phyloP scores from a whole-genome alignment of 1,140 invertebrate genomes.

The Drosophila equinoxialis region DNA sequence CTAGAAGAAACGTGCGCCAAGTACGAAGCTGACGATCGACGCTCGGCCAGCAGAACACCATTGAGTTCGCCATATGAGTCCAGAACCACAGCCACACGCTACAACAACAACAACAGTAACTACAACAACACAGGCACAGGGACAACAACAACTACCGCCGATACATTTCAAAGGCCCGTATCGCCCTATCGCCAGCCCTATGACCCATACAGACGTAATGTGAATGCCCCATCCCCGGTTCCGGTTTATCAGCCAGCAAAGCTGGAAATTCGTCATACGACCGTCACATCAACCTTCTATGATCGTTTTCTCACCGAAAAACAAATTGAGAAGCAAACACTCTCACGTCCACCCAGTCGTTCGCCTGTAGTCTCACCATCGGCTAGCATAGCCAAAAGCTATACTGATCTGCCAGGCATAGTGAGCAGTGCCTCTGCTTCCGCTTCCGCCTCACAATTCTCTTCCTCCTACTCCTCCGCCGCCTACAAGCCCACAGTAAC shows the following conservation, averaged over 20 bases:
- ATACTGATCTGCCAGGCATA: conserved; percentile 48
- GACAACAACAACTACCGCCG: conserved; percentile 31
- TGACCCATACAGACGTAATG: conserved; percentile 44
- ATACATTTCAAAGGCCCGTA: conserved; percentile 55
- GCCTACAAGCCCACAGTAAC: conserved; percentile 21
- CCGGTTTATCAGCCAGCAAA: conserved; percentile 75
- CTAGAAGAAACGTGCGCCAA: conserved; percentile 80
- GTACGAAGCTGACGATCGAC: conserved; percentile 72
- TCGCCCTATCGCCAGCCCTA: conserved; percentile 73
- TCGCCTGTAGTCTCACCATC: conserved; percentile 72
- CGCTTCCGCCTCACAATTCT: too few species aligned
- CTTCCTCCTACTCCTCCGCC: background rate
- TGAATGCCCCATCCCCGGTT: conserved; percentile 31
- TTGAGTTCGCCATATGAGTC: conserved; percentile 70
- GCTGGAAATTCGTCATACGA: conserved; percentile 81
- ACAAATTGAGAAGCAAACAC: conserved; percentile 72
- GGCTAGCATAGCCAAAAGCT: conserved; percentile 58
- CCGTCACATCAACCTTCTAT: conserved; percentile 82
- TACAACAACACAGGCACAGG: conserved; percentile 22
- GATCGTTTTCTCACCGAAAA: conserved; percentile 80
- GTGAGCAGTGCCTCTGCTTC: background rate
- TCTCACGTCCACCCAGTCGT: conserved; percentile 60
- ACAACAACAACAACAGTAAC: conserved; percentile 19
- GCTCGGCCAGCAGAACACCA: conserved; percentile 71
- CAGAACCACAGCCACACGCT: conserved; percentile 48